phyloP scores from a whole-genome alignment of 2,797 vertebrate species.

The Chaetodon trifasciatus region DNA sequence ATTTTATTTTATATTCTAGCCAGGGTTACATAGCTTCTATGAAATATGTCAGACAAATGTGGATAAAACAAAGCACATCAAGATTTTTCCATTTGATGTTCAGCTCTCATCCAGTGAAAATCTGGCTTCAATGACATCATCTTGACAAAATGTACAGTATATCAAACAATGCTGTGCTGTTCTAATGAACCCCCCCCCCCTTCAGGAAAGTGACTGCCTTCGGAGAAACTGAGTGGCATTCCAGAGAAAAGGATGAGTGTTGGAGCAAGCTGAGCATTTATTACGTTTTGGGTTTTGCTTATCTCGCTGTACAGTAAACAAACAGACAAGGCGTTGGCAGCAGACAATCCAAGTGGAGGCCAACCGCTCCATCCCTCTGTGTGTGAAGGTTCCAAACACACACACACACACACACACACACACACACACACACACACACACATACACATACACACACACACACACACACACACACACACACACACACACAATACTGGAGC shows the following conservation, averaged over 20 bases:
- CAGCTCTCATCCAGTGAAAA: background rate
- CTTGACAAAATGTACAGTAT: background rate
- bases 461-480: constrained; percentile 35
- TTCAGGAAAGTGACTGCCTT: background rate
- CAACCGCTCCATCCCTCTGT: constrained; percentile 55
- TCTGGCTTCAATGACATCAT: background rate
- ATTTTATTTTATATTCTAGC: background rate
- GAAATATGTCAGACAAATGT: constrained; percentile 13
- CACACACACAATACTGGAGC: constrained; percentile 17
- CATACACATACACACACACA: constrained; percentile 48
- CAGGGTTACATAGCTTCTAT: background rate
- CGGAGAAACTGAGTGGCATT: constrained; percentile 35
- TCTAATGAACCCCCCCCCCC: background rate
- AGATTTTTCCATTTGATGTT: constrained; percentile 8
- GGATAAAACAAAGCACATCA: background rate
- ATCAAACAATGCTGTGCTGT: background rate
- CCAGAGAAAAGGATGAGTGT: constrained; percentile 29
- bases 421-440: constrained; percentile 27
- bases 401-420: constrained; percentile 46
- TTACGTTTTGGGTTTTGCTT: constrained; percentile 74
- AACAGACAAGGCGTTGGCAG: constrained; percentile 64
- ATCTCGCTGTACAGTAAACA: constrained; percentile 75
- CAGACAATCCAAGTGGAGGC: constrained; percentile 55
- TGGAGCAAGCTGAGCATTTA: constrained; percentile 44
- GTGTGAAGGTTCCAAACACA: constrained; percentile 48